Base-by-base conservation (phyloP, 2,888 invertebrate genomes). In the Physocephala rufipes region DNA sequence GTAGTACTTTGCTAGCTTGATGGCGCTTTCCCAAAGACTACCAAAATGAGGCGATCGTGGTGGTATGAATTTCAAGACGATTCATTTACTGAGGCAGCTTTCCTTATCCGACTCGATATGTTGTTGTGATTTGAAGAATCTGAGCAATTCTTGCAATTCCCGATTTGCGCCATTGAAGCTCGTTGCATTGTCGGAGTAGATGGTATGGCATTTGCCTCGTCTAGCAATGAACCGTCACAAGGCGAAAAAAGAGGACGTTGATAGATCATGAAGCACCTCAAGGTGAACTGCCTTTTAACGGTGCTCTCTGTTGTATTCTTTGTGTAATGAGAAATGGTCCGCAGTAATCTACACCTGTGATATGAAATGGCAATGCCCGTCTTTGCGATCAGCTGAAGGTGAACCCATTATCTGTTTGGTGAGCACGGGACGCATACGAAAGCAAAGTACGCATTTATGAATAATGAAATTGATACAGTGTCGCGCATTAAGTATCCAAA, bases 331-430 rank as follows among this genome's bases (percentile, higher is more conserved):
- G 19, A 1, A 61, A n/a, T 12, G 61, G 61, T 1, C 61, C 36
- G 19, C 61, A 61, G 21, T 66, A 75, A 58, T 76, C 73, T 0
- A 73, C 66, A 19, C 71, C 74, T 19, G 66, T 26, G n/a, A 66
- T 67, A n/a, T 67, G 43, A n/a, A 72, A 75, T 4, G 74, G 71
- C 24, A 73, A 58, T 21, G 70, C 45, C 28, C 71, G 67, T 16
- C 59, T 36, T 70, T 67, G 67, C 70, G 45, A 16, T 19, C 7
- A 30, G 64, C n/a, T 24, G 71, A 70, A 59, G 69, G 61, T 21
- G 45, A 64, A 0, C 66, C 70, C 78, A 82, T 81, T 15, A 77
- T 9, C 2, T 59, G 59, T 0, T 59, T 30, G 2, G 0, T 9
- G 16, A 59, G n/a, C 19, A 61, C 67, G 5, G 70, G 65, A 5